Evolutionary conservation across 2,113 vertebrate genomes (phyloP).

Genomic region (Ia io): DNA sequence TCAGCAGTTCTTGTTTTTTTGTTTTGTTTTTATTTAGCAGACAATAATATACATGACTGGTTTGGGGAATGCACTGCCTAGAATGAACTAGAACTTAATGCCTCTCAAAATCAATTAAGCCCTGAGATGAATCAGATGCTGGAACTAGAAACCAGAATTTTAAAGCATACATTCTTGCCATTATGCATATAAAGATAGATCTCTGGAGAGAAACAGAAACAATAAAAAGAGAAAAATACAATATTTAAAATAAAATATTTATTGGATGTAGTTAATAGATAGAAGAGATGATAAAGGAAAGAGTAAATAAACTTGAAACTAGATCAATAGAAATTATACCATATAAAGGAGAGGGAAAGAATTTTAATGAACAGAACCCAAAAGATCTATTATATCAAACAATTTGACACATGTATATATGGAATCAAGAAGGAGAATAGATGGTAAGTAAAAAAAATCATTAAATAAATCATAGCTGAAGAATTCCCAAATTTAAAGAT

Average conservation of each 20-base stretch:
- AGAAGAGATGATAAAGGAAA: neutral
- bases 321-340: neutral
- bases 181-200: neutral
- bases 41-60: neutral
- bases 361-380: neutral
- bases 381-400: neutral
- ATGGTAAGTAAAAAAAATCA: neutral
- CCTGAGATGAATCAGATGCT: neutral
- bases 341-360: neutral
- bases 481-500: neutral
- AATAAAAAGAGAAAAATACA: neutral
- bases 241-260: slow-evolving; percentile 2
- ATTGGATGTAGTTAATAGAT: neutral
- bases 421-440: neutral
- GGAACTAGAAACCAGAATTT: neutral
- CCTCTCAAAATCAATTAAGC: neutral
- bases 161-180: neutral
- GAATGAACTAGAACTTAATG: neutral
- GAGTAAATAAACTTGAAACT: neutral
- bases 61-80: neutral
- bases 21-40: neutral
- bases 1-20: neutral
- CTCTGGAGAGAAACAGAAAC: neutral
- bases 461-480: neutral
- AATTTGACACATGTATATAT: neutral